A percentile compares a stretch with the other conserved stretches of the same genome.
These are phyloP conservation scores for Pachymerium ferrugineum DNA, from an alignment of 2,888 invertebrate species.

Conservation along the genomic window DNA sequence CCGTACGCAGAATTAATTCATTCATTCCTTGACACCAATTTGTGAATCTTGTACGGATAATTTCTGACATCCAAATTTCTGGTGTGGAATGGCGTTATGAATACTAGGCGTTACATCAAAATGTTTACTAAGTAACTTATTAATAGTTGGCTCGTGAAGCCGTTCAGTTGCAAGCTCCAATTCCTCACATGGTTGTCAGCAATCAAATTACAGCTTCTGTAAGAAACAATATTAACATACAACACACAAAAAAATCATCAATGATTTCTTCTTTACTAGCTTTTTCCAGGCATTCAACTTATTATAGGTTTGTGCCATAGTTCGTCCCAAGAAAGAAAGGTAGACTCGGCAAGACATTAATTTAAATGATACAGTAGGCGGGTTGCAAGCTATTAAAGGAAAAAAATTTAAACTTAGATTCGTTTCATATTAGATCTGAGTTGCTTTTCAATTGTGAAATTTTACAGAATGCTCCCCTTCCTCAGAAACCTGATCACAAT, in stretches of 20 bases:
- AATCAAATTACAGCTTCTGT: conserved; percentile 95
- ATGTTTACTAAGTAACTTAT: too few relatives aligned
- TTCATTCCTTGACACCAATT: too few relatives aligned
- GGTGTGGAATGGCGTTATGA: too few relatives aligned
- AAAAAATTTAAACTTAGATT: neutral
- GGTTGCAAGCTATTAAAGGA: neutral
- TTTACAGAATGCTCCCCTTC: conserved; percentile 31
- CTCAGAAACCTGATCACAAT: conserved; percentile 64
- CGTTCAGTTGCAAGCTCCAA: conserved; percentile 83
- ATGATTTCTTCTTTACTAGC: conserved; percentile 50
- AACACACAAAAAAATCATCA: neutral
- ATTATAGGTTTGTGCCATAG: conserved; percentile 88
- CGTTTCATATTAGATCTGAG: neutral
- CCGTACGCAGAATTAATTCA: too few relatives aligned
- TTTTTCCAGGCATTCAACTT: conserved; percentile 85
- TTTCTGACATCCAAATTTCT: too few relatives aligned
- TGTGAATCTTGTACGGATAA: too few relatives aligned
- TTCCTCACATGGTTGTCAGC: conserved; percentile 94
- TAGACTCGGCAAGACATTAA: neutral
- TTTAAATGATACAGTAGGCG: neutral
- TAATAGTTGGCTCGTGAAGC: conserved; percentile 77
- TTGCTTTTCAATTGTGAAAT: neutral
- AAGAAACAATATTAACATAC: conserved; percentile 40
- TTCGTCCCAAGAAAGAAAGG: conserved; percentile 47
- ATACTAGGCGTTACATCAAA: too few relatives aligned